These are phyloP conservation scores for Tursiops truncatus DNA, from an alignment of 2,113 vertebrate genomes.

Conservation along the genomic window DNA sequence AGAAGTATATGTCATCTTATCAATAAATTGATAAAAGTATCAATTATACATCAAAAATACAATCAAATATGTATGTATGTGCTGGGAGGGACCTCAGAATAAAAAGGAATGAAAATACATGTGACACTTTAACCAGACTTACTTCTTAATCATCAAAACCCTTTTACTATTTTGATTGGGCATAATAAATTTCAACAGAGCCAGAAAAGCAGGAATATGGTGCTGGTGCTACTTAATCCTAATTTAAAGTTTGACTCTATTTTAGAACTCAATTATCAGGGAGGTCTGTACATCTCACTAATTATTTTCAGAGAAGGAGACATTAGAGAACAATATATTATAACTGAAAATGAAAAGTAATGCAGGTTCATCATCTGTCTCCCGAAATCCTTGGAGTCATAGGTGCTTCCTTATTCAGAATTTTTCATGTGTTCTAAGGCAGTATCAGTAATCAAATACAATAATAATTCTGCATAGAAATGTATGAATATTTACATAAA, in stretches of 20 bases:
- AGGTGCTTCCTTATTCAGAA: background rate
- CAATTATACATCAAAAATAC: background rate
- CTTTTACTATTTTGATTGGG: background rate
- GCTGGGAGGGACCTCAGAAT: background rate
- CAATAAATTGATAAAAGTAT: background rate
- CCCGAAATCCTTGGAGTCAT: background rate
- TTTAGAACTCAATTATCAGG: background rate
- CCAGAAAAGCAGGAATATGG: background rate
- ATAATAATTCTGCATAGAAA: background rate
- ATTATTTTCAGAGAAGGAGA: slow-evolving; percentile 33
- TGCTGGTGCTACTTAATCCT: background rate
- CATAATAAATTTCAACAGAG: slow-evolving; percentile 19
- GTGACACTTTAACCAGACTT: background rate
- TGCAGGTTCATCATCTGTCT: background rate
- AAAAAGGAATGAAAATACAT: background rate
- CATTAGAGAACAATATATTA: background rate
- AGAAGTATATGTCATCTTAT: background rate
- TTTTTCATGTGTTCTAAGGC: background rate
- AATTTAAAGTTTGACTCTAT: background rate
- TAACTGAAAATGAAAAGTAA: background rate
- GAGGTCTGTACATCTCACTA: background rate
- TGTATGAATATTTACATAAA: background rate
- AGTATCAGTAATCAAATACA: background rate
- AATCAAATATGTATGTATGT: background rate
- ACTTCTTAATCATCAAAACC: background rate